Base-by-base conservation (phyloP, 2,113 vertebrate species). In the Rhinoderma darwinii region DNA sequence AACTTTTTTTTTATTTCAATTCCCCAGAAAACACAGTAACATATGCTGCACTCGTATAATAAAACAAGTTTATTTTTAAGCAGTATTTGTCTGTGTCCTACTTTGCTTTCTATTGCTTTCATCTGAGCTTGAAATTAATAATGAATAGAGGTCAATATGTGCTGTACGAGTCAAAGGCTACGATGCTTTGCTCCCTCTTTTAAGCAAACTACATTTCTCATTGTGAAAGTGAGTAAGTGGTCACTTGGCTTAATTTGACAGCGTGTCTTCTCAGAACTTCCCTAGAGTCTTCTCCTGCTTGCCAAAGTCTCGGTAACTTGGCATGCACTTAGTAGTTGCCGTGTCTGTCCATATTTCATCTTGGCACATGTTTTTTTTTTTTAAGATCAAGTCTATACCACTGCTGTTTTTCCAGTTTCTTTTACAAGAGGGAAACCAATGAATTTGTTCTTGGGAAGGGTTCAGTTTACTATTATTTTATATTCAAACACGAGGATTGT, bases 141-240 rank as follows among this genome's bases (percentile, higher is more conserved):
- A 68, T 84, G 11, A 63, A 18, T 1, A 27, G 41, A 30, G 78
- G 39, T 88, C 86, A 54, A 22, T 20, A 17, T 22, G 74, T 37
- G 84, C 1, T 32, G 32, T 61, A 47, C 20, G 37, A 63, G 63
- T 86, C 47, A 84, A 84, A 89, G 73, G 56, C 25, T 47, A 68
- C 18, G 30, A 12, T 2, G 30, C 8, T 83, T 86, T 87, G 77
- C 14, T 88, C 88, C 72, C 30, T 73, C 63, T 68, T 75, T 66
- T 78, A 84, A 89, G 81, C n/a, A 4, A 2, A 75, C 84, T 86
- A 37, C 86, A 89, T 76, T 84, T 50, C 83, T 89, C 73, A 25
- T 86, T 89, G 20, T 82, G 80, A 90, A 86, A 47, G 76, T 84
- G 82, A 91, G 89, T 66, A 89, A 90, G 88, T 86, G 73, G 89